These are phyloP conservation scores for Orchestes rusci DNA, from an alignment of 2,888 invertebrate genomes.

Conservation along the genomic window DNA sequence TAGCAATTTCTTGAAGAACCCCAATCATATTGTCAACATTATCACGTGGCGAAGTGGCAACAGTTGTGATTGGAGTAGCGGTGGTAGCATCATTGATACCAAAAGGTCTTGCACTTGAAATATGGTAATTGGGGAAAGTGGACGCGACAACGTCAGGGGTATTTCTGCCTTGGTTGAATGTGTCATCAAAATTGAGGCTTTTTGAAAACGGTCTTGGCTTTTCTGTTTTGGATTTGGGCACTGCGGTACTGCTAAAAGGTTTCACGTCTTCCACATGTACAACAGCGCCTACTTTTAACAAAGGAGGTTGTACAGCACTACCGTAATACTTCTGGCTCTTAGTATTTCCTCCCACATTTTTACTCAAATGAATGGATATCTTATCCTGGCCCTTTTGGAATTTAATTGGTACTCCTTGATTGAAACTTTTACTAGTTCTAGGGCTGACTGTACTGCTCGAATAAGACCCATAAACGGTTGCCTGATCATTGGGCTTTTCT, in stretches of 20 bases:
- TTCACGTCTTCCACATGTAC: slow-evolving; percentile 5
- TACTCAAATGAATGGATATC: slow-evolving; percentile 27
- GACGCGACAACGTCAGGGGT: neutral
- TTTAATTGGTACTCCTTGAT: slow-evolving; percentile 25
- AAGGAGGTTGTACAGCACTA: slow-evolving; percentile 4
- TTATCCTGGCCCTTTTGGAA: slow-evolving; percentile 27
- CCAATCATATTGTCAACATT: slow-evolving; percentile 59
- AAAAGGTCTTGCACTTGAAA: slow-evolving; percentile 40
- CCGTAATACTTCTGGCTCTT: neutral
- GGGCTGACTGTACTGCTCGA: slow-evolving; percentile 19
- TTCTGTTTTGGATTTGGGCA: slow-evolving; percentile 18
- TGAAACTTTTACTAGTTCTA: slow-evolving; percentile 8
- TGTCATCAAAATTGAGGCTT: slow-evolving; percentile 15
- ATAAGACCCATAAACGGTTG: slow-evolving; percentile 43
- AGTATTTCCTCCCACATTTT: slow-evolving; percentile 21
- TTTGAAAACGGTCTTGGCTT: slow-evolving; percentile 32
- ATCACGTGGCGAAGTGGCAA: slow-evolving; percentile 36
- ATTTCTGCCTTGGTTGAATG: too few species aligned
- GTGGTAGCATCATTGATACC: slow-evolving; percentile 28
- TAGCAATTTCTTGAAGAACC: slow-evolving; percentile 56
- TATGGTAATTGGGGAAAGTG: slow-evolving; percentile 31
- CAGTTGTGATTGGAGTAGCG: slow-evolving; percentile 36
- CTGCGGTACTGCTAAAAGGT: neutral
- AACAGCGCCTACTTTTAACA: slow-evolving; percentile 9
- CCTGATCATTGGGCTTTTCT: slow-evolving; percentile 41